Percentiles rank a stretch among this genome's conserved stretches.
Evolutionary conservation across 2,113 vertebrate species (phyloP).

Genomic region (Puma concolor): DNA sequence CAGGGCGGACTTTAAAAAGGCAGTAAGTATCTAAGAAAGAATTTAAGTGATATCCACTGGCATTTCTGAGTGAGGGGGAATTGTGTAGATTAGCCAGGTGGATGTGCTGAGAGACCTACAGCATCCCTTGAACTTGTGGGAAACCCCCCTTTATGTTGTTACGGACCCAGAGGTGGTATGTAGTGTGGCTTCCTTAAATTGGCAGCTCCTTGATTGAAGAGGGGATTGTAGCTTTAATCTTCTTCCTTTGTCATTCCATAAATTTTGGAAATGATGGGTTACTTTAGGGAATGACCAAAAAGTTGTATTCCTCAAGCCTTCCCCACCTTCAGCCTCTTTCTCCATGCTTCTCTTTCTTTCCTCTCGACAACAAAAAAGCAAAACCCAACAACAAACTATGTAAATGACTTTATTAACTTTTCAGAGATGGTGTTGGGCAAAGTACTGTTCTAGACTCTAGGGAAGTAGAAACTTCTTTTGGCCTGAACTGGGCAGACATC

Average conservation of each 20-base stretch:
- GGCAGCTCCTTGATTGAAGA: background rate
- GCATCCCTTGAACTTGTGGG: background rate
- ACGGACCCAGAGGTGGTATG: fast-evolving
- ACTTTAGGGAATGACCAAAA: background rate
- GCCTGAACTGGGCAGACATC: background rate
- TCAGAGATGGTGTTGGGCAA: background rate
- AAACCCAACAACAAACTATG: background rate
- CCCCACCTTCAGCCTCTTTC: background rate
- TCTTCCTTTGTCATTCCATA: background rate
- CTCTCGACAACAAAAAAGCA: background rate
- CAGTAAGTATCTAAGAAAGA: background rate
- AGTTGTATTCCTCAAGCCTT: background rate
- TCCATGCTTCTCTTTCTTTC: background rate
- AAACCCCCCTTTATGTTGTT: background rate
- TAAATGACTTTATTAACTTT: background rate
- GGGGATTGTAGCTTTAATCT: background rate
- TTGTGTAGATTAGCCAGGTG: background rate
- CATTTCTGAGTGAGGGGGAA: background rate
- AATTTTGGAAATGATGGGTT: background rate
- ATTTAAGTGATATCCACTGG: fast-evolving
- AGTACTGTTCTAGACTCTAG: background rate
- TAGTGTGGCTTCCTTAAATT: background rate
- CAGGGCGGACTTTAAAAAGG: background rate
- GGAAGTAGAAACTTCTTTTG: background rate
- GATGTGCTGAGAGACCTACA: background rate